Percentiles rank a stretch among this genome's conserved stretches.
phyloP scores from a whole-genome alignment of 2,797 vertebrate genomes.

The Sebastes alutus region DNA sequence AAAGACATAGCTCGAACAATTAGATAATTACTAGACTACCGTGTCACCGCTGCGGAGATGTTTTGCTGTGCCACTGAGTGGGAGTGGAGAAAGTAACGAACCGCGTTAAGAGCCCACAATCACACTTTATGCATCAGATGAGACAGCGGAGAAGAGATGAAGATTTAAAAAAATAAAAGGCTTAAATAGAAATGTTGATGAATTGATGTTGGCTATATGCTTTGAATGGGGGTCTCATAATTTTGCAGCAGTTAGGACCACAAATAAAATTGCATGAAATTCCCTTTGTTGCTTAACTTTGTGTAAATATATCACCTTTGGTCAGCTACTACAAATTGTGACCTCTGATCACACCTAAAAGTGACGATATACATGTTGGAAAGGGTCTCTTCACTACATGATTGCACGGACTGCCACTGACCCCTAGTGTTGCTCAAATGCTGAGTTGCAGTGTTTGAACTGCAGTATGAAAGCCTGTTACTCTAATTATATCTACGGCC shows the following conservation, averaged over 20 bases:
- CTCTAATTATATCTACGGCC: constrained; percentile 78
- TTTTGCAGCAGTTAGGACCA: background rate
- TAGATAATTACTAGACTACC: constrained; percentile 94
- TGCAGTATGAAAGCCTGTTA: constrained; percentile 52
- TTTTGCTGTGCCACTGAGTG: constrained; percentile 79
- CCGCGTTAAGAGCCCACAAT: constrained; percentile 37
- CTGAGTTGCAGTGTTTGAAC: constrained; percentile 55
- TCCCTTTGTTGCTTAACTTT: background rate
- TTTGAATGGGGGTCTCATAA: background rate
- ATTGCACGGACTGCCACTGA: constrained; percentile 80
- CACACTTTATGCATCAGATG: constrained; percentile 57
- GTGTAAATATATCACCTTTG: background rate
- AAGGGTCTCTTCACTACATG: constrained; percentile 47
- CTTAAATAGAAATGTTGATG: constrained; percentile 17
- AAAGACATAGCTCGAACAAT: constrained; percentile 93
- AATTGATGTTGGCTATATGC: background rate
- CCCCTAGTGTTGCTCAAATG: constrained; percentile 79
- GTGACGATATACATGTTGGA: constrained; percentile 15
- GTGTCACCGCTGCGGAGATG: constrained; percentile 82
- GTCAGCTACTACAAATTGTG: background rate
- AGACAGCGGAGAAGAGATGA: constrained; percentile 29
- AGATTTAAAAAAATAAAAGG: constrained; percentile 26
- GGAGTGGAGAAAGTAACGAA: constrained; percentile 42
- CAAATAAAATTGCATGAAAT: background rate
- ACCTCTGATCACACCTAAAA: constrained; percentile 33